A percentile compares a stretch with the other conserved stretches of the same genome.
Evolutionary conservation across 2,113 vertebrate species (phyloP).

Genomic region (Osmerus mordax): DNA sequence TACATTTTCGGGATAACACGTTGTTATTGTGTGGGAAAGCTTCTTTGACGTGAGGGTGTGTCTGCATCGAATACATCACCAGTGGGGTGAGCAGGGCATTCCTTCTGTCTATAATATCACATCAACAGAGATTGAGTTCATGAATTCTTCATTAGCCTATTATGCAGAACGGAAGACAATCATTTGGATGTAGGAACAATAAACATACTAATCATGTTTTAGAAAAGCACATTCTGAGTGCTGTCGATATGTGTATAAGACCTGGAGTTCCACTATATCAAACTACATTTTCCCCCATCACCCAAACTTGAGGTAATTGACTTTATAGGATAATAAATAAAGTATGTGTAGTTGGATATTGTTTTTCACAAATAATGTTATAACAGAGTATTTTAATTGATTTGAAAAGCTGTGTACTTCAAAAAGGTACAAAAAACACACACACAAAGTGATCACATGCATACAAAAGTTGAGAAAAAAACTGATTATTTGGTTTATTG

Average conservation of each 20-base stretch:
- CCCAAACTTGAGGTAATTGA: slow-evolving; percentile 49
- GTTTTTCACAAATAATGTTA: slow-evolving; percentile 25
- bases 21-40: too few species aligned
- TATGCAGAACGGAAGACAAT: not conserved
- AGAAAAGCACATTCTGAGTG: not conserved
- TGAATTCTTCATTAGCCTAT: not conserved
- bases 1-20: too few species aligned
- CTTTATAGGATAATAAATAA: slow-evolving; percentile 32
- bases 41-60: too few species aligned
- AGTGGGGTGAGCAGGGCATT: too few species aligned
- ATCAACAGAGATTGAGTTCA: too few species aligned
- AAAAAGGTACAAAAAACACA: slow-evolving; percentile 63
- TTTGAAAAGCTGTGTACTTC: slow-evolving; percentile 51
- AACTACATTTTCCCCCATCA: slow-evolving; percentile 50
- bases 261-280: slow-evolving; percentile 53
- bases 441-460: slow-evolving; percentile 61
- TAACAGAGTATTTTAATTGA: slow-evolving; percentile 13
- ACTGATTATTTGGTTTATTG: slow-evolving; percentile 18
- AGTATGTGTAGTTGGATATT: slow-evolving; percentile 16
- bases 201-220: slow-evolving; percentile 18
- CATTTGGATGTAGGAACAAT: slow-evolving; percentile 9
- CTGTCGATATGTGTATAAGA: slow-evolving; percentile 58
- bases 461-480: slow-evolving; percentile 51
- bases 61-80: too few species aligned
- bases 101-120: too few species aligned